These are phyloP conservation scores for Myiozetetes cayanensis DNA, from an alignment of 2,113 vertebrate species.

Conservation along the genomic window DNA sequence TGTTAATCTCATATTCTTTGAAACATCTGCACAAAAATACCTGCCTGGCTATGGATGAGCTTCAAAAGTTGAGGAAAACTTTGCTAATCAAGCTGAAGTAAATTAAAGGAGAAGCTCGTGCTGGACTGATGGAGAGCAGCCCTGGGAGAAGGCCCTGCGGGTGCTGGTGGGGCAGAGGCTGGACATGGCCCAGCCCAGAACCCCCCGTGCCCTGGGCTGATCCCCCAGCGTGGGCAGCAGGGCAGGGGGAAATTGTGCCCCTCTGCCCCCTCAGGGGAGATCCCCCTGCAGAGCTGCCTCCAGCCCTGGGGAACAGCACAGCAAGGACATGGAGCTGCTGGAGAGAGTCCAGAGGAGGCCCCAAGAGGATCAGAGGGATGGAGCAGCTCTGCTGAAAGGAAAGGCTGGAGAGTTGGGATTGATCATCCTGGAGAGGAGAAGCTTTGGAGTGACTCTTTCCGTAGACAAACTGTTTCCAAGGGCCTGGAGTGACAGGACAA, in stretches of 20 bases:
- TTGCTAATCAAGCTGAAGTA: background rate
- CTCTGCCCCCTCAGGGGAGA: background rate
- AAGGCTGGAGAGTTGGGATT: background rate
- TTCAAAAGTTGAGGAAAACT: background rate
- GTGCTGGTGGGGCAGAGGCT: background rate
- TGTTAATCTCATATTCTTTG: background rate
- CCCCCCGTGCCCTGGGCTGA: background rate
- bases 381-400: background rate
- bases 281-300: background rate
- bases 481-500: background rate
- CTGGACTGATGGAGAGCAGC: background rate
- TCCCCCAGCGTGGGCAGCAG: background rate
- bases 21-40: conserved; percentile 8
- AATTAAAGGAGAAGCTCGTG: background rate
- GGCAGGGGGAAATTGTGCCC: background rate
- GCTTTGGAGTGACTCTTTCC: rapidly evolving
- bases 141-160: background rate
- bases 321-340: background rate
- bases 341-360: background rate
- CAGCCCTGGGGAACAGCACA: background rate
- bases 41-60: background rate
- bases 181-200: background rate
- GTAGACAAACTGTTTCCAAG: background rate
- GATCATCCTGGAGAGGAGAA: background rate
- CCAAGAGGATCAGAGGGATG: background rate